Conservation (phyloP, 2,113 vertebrate species). For the Rynchops niger region DNA sequence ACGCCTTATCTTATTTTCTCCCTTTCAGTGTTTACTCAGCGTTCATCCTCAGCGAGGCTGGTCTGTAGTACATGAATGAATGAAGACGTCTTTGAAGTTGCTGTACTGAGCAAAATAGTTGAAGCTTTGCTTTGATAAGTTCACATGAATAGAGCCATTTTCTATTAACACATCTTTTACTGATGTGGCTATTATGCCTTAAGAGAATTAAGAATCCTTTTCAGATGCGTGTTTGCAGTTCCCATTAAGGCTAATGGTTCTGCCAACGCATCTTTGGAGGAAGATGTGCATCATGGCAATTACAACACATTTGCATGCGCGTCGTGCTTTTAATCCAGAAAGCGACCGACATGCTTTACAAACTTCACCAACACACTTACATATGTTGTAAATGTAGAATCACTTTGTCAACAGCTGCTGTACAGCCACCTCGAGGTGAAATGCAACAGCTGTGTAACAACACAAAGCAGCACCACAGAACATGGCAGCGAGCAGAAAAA, state of each 20-base stretch:
- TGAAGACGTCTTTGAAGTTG: constrained; percentile 2
- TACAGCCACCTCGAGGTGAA: constrained; percentile 41
- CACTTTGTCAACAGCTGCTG: constrained; percentile 48
- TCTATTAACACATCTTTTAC: neutral
- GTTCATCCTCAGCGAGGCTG: neutral
- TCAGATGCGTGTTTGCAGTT: neutral
- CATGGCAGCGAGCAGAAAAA: neutral
- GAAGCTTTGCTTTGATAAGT: constrained; percentile 3
- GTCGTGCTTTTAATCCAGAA: neutral
- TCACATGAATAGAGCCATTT: constrained; percentile 25
- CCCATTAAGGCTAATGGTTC: neutral
- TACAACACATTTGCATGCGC: neutral
- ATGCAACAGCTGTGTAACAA: neutral
- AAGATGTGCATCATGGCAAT: neutral
- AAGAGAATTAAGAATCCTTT: neutral
- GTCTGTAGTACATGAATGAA: neutral
- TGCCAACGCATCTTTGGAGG: neutral
- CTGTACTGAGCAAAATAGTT: neutral
- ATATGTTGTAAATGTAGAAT: constrained; percentile 37
- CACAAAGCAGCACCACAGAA: neutral
- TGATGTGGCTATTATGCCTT: neutral
- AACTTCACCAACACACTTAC: neutral
- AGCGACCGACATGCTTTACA: neutral
- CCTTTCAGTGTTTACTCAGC: constrained; percentile 12
- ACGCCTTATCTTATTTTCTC: constrained; percentile 33